Conservation (phyloP, 1,140 invertebrate species). For the Leptoteleia sp. region DNA sequence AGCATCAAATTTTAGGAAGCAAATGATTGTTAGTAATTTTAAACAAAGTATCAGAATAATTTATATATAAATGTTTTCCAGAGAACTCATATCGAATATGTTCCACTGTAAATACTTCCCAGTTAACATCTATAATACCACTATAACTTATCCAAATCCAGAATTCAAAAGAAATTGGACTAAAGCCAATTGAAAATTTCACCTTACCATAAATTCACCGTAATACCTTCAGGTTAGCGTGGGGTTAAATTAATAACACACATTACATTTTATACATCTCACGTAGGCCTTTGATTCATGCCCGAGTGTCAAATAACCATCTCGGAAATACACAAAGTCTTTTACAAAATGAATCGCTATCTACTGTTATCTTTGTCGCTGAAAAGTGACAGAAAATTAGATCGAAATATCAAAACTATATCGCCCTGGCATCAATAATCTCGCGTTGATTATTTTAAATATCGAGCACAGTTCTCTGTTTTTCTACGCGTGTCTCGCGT, state of each 20-base stretch:
- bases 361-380: conserved; percentile 12
- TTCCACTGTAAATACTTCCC: conserved; percentile 37
- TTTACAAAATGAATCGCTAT: conserved; percentile 4
- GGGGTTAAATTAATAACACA: conserved; percentile 49
- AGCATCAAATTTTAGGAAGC: too few species aligned
- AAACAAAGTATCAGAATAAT: neutral
- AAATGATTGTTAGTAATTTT: too few species aligned
- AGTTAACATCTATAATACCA: conserved; percentile 42
- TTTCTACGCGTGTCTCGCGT: conserved; percentile 25
- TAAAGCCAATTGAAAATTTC: conserved; percentile 46
- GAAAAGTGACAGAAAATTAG: conserved; percentile 27
- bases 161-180: conserved; percentile 57
- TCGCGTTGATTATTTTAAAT: neutral
- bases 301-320: conserved; percentile 11
- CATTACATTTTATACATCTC: conserved; percentile 32
- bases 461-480: conserved; percentile 11
- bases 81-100: neutral
- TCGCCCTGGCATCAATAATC: conserved; percentile 25
- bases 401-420: conserved; percentile 31
- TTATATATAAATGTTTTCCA: neutral
- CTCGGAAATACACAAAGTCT: conserved; percentile 23
- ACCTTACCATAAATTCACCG: conserved; percentile 49
- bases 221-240: conserved; percentile 38
- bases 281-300: conserved; percentile 26
- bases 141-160: conserved; percentile 49